These are phyloP conservation scores for Latrodectus geometricus DNA, from an alignment of 1,140 invertebrate species.

Conservation along the genomic window DNA sequence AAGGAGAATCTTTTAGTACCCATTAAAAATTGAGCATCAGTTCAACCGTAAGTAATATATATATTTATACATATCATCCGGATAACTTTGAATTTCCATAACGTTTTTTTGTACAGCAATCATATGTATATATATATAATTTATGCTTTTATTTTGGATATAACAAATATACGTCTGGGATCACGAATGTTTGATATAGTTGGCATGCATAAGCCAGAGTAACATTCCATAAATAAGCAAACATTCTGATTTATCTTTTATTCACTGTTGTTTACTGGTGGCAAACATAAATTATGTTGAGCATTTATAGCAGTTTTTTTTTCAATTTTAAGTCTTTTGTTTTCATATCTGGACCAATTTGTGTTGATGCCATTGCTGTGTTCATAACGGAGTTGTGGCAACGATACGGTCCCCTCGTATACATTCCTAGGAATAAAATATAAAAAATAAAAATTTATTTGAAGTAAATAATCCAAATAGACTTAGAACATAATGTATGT, in stretches of 20 bases:
- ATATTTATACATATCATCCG: not conserved
- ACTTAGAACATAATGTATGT: too few relatives aligned
- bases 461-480: too few relatives aligned
- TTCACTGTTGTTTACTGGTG: not conserved
- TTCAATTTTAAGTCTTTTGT: slow-evolving; percentile 1
- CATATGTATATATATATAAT: not conserved
- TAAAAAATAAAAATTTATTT: not conserved
- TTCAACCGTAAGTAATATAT: not conserved
- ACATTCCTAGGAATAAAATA: slow-evolving; percentile 24
- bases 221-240: not conserved
- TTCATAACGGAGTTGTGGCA: slow-evolving; percentile 59
- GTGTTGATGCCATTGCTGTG: not conserved
- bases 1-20: not conserved
- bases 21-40: not conserved
- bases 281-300: slow-evolving; percentile 17
- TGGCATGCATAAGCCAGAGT: not conserved
- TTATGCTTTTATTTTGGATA: not conserved
- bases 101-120: not conserved
- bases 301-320: slow-evolving; percentile 31
- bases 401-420: slow-evolving; percentile 55
- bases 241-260: not conserved
- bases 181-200: not conserved
- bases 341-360: slow-evolving; percentile 12
- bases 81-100: not conserved
- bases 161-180: not conserved